phyloP scores from a whole-genome alignment of 2,888 invertebrate species.

The Nomada goodeniana region DNA sequence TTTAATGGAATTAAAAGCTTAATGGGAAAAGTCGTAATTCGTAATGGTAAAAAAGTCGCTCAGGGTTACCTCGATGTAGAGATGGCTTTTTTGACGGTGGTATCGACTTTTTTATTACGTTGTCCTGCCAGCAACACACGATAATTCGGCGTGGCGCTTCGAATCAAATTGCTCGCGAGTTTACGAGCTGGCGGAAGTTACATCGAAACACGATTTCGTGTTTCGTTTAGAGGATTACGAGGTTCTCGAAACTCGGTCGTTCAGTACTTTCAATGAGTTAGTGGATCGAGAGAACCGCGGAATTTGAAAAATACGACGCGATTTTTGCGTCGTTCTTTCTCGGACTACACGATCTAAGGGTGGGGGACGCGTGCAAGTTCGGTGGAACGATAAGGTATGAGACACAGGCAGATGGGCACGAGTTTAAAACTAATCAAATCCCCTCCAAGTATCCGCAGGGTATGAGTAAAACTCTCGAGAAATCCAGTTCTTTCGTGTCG shows the following conservation, averaged over 20 bases:
- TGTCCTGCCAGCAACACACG: not conserved
- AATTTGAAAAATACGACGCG: not conserved
- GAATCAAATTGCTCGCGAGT: constrained; percentile 8
- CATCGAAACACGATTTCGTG: constrained; percentile 5
- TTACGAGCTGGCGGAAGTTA: not conserved
- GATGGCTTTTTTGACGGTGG: too few relatives aligned
- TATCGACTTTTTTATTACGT: not conserved
- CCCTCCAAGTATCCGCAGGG: constrained; percentile 44
- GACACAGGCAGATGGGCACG: not conserved
- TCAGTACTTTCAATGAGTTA: not conserved
- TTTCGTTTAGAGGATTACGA: constrained; percentile 27
- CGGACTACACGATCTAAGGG: not conserved
- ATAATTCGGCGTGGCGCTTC: constrained; percentile 5
- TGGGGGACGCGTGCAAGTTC: not conserved
- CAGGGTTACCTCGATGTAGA: too few relatives aligned
- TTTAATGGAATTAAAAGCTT: too few relatives aligned
- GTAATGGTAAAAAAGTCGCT: too few relatives aligned
- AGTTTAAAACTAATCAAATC: constrained; percentile 62
- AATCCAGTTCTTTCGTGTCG: constrained; percentile 17
- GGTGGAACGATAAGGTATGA: not conserved
- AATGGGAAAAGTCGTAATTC: too few relatives aligned
- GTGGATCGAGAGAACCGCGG: not conserved
- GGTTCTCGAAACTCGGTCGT: constrained; percentile 13
- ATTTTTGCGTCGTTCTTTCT: not conserved
- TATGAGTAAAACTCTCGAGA: not conserved